Evolutionary conservation across 2,113 vertebrate species (phyloP).

Genomic region (Chamaea fasciata): DNA sequence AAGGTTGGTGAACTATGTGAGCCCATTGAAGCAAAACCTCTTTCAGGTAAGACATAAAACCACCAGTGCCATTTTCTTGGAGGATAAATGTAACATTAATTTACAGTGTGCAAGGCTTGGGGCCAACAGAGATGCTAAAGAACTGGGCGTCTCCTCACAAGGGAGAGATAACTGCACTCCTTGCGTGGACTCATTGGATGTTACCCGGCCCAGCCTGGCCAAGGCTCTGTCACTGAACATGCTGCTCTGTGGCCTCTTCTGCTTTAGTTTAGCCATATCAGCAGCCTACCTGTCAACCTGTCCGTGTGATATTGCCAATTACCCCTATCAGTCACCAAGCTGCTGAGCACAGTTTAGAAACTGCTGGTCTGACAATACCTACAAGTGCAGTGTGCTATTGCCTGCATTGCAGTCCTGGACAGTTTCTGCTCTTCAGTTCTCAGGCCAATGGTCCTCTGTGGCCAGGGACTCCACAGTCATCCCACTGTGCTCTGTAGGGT

Average conservation of each 20-base stretch:
- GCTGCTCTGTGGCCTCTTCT: neutral
- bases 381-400: neutral
- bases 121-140: neutral
- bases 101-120: neutral
- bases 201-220: neutral
- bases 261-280: neutral
- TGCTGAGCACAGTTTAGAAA: neutral
- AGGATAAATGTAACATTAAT: neutral
- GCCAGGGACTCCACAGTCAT: no score
- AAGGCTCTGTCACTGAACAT: neutral
- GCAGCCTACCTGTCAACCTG: neutral
- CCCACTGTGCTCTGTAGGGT: neutral
- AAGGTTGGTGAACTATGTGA: neutral
- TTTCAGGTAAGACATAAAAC: slow-evolving; percentile 52
- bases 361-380: neutral
- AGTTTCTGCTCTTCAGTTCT: neutral
- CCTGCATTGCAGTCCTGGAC: neutral
- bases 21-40: neutral
- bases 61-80: neutral
- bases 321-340: neutral
- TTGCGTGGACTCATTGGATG: fast-evolving
- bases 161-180: neutral
- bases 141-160: neutral
- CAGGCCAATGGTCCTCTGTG: neutral
- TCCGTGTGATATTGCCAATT: neutral